A percentile compares a stretch with the other conserved stretches of the same genome.
Evolutionary conservation across 2,113 vertebrate species (phyloP).

Genomic region (Ailurus styani): DNA sequence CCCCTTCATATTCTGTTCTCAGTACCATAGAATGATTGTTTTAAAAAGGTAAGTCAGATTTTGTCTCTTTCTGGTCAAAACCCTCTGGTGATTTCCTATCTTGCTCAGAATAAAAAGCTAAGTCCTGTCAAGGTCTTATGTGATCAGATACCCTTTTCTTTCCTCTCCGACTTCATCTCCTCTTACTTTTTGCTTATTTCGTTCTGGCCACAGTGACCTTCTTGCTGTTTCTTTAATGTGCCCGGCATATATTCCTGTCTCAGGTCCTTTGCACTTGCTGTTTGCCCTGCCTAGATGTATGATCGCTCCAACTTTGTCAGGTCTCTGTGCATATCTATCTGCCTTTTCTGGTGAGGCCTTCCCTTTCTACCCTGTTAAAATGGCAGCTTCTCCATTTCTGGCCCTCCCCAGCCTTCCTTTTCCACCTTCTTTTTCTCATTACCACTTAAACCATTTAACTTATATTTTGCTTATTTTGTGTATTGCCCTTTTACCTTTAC

Average conservation of each 20-base stretch:
- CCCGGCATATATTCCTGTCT: background rate
- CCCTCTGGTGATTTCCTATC: background rate
- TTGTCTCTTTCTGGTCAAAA: background rate
- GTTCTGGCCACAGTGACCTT: background rate
- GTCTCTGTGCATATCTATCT: background rate
- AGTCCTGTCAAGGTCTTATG: background rate
- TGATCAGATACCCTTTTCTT: background rate
- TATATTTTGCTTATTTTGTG: background rate
- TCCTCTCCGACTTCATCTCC: background rate
- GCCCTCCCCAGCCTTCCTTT: background rate
- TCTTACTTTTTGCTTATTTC: background rate
- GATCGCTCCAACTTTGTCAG: background rate
- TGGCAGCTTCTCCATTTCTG: background rate
- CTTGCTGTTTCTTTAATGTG: background rate
- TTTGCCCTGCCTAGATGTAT: background rate
- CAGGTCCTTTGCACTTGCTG: background rate
- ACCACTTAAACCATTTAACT: background rate
- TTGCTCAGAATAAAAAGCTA: constrained; percentile 1
- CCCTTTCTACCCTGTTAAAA: background rate
- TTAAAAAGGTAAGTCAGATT: background rate
- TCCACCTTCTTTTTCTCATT: background rate
- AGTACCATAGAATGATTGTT: background rate
- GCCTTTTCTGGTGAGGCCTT: background rate
- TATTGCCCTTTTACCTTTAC: background rate
- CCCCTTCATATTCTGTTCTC: background rate